These are phyloP conservation scores for Columba livia DNA, from an alignment of 2,113 vertebrate species.

Conservation along the genomic window DNA sequence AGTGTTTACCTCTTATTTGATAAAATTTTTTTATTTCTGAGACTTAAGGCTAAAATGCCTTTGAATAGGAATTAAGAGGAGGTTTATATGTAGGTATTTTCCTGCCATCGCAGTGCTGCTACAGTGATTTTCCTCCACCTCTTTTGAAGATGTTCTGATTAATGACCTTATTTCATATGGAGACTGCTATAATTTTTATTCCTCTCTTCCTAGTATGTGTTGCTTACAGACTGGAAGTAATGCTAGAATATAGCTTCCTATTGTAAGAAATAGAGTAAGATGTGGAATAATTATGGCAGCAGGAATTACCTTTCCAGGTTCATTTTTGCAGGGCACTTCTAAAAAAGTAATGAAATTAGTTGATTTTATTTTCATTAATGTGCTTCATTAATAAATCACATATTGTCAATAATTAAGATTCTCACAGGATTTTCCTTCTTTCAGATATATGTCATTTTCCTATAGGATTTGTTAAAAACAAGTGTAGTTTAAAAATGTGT, in stretches of 20 bases:
- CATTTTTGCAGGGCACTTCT: not conserved
- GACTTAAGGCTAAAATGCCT: not conserved
- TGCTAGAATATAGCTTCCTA: not conserved
- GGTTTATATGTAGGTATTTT: not conserved
- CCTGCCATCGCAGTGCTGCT: not conserved
- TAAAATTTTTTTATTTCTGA: not conserved
- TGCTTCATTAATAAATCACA: not conserved
- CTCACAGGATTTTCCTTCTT: not conserved
- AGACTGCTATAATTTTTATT: not conserved
- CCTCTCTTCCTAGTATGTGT: not conserved
- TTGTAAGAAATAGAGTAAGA: not conserved
- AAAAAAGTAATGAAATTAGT: not conserved
- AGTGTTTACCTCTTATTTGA: not conserved
- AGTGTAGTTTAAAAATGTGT: not conserved
- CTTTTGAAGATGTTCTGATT: not conserved
- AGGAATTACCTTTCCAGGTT: not conserved
- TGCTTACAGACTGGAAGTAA: not conserved
- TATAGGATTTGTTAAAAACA: not conserved
- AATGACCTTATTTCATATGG: not conserved
- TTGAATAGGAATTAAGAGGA: not conserved
- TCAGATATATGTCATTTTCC: not conserved
- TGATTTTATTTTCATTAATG: not conserved
- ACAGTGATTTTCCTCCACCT: not conserved
- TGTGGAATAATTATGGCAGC: not conserved
- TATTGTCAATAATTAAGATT: not conserved